Evolutionary conservation across 2,113 vertebrate species (phyloP).

Genomic region (Mormoops blainvillei): DNA sequence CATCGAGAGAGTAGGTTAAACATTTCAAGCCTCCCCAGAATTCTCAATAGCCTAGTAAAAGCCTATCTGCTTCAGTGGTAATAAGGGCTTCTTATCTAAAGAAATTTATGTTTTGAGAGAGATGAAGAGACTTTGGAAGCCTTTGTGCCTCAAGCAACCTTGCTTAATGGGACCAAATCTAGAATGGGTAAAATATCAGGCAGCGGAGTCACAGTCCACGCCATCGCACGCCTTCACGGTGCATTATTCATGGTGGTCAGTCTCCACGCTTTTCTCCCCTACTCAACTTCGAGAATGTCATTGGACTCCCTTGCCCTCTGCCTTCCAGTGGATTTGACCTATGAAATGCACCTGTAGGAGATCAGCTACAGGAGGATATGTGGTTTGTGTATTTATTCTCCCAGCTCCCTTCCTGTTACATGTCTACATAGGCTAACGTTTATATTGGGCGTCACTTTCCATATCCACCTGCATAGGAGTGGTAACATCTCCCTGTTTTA

Average conservation of each 20-base stretch:
- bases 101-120: not conserved
- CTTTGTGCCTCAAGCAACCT: not conserved
- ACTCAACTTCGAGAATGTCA: not conserved
- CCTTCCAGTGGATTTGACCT: not conserved
- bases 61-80: not conserved
- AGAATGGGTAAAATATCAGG: not conserved
- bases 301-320: not conserved
- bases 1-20: not conserved
- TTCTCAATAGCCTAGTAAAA: not conserved
- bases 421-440: not conserved
- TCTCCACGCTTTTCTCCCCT: not conserved
- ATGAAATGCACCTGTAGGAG: not conserved
- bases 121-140: not conserved
- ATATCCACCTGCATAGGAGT: not conserved
- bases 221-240: not conserved
- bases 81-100: not conserved
- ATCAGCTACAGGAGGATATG: not conserved
- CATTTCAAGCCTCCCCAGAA: not conserved
- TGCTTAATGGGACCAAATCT: not conserved
- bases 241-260: not conserved
- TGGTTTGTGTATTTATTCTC: not conserved
- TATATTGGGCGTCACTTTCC: not conserved
- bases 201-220: not conserved
- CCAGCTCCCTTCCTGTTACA: not conserved
- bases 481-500: not conserved